phyloP scores from a whole-genome alignment of 1,140 invertebrate species.

The Pararge aegeria region DNA sequence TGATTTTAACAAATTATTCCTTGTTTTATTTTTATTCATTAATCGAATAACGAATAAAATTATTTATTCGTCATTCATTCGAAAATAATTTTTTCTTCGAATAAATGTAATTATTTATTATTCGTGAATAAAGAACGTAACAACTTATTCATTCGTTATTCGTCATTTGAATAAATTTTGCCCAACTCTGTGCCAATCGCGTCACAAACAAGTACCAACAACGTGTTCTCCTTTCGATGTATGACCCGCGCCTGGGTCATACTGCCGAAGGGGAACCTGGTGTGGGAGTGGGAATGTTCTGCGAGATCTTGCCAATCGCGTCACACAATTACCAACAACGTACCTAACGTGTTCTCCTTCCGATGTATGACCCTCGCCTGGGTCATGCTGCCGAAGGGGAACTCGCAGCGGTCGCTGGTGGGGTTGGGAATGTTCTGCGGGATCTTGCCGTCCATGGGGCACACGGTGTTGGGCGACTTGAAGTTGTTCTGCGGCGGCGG shows the following conservation, averaged over 20 bases:
- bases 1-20: no score
- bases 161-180: no score
- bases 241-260: slow-evolving; percentile 90
- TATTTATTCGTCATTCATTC: no score
- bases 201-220: neutral
- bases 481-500: slow-evolving; percentile 74
- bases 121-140: no score
- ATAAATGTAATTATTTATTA: no score
- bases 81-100: no score
- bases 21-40: no score
- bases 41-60: no score
- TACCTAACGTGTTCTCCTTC: slow-evolving; percentile 78
- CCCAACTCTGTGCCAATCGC: no score
- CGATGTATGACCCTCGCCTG: slow-evolving; percentile 85
- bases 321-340: slow-evolving; percentile 19
- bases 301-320: slow-evolving; percentile 81
- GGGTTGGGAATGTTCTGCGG: slow-evolving; percentile 77
- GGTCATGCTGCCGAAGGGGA: slow-evolving; percentile 94
- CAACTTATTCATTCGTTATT: no score
- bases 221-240: slow-evolving; percentile 79
- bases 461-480: slow-evolving; percentile 91
- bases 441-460: slow-evolving; percentile 87
- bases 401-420: slow-evolving; percentile 80
- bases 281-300: slow-evolving; percentile 76
- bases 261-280: slow-evolving; percentile 91